Evolutionary conservation across 2,113 vertebrate species (phyloP).

Genomic region (Thinocorus orbignyianus): DNA sequence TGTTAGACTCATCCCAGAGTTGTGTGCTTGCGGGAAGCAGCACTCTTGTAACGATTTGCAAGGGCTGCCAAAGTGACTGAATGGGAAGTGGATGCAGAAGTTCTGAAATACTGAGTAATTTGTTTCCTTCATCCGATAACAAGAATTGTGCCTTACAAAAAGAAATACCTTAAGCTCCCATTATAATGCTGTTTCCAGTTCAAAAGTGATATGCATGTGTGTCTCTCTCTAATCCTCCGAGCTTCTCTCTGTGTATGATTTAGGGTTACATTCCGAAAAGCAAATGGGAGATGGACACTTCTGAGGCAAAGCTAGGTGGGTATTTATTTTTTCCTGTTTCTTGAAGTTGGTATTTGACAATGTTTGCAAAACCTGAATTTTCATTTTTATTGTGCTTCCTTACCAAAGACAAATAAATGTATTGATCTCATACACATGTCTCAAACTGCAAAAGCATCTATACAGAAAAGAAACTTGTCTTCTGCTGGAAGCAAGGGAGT

Average conservation of each 20-base stretch:
- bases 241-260: constrained; percentile 96
- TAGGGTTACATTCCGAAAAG: constrained; percentile 99
- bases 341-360: constrained; percentile 71
- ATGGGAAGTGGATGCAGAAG: constrained; percentile 21
- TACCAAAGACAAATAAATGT: constrained; percentile 22
- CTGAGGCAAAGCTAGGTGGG: constrained; percentile 98
- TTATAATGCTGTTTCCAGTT: constrained; percentile 80
- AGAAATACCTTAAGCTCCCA: constrained; percentile 65
- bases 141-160: constrained; percentile 64
- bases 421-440: not conserved
- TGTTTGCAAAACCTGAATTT: constrained; percentile 62
- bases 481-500: not conserved
- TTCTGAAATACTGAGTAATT: constrained; percentile 51
- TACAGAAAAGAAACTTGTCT: not conserved
- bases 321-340: constrained; percentile 80
- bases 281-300: constrained; percentile 99
- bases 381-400: constrained; percentile 11
- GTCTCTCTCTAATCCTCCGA: constrained; percentile 90
- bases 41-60: not conserved
- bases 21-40: constrained; percentile 17
- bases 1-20: not conserved
- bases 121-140: constrained; percentile 64
- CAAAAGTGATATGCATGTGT: constrained; percentile 78
- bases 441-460: not conserved
- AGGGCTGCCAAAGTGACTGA: constrained; percentile 28